Evolutionary conservation across 1,140 invertebrate species (phyloP), one percentile per base, ranked within the genome.

Genomic region (Palaemon carinicauda): DNA sequence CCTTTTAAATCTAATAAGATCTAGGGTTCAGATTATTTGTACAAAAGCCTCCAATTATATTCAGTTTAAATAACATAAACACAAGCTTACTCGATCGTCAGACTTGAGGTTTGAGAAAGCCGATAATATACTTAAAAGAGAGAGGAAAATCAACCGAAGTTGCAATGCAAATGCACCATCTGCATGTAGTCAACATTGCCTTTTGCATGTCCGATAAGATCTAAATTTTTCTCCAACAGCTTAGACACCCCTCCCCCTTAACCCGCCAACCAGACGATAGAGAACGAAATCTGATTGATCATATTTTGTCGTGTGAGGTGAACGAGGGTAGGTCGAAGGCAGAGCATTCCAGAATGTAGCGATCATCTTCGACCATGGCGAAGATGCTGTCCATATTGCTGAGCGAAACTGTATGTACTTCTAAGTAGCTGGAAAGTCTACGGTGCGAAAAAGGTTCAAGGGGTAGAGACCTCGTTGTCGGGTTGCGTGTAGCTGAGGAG

Each of bases 231-330:
- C 21, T 7, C 74, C 74, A 52, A 5, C 41, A 41, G 41, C 41
- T 41, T 41, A 41, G 41, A 24, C 74, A 21, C 33, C 74, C 9
- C 74, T 19, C 21, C 74, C 65, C 29, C 24, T 69, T 31, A 41
- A 41, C 31, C 65, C 65, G 21, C 21, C 65, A 4, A 69, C 74
- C 50, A 77, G 50, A 41, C 74, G 41, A 77, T 52, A 77, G 74
- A 77, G 51, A 77, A 77, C 74, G 74, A 52, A 27, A 77, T 53
- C 74, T 77, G 74, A 50, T 77, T 41, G 41, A 77, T 51, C 74
- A 51, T 77, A 51, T 51, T 51, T 77, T 51, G 74, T 77, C 74
- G 74, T 77, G 74, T 21, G 33, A 50, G 27, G 41, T 19, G 74
- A 50, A 51, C 31, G 33, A 50, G 33, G 74, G 33, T 21, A 27